These are phyloP conservation scores for Halichondria panicea DNA, from an alignment of 37 sponge, comb jelly and placozoan species.

Conservation along the genomic window DNA sequence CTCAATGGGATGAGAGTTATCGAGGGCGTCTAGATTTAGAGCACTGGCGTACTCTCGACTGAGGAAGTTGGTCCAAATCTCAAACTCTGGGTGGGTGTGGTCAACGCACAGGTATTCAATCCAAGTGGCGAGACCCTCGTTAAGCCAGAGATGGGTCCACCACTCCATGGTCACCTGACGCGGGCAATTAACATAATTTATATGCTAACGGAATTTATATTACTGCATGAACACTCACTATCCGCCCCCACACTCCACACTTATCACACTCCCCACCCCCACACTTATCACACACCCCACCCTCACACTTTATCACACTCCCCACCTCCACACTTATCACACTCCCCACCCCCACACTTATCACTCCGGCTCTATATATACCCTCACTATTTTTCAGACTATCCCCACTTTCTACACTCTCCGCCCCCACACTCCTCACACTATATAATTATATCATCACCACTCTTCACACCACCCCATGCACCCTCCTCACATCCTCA, in stretches of 20 bases:
- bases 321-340: no score
- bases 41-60: constrained; percentile 69
- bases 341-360: no score
- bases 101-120: constrained; percentile 96
- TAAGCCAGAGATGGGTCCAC: constrained; percentile 97
- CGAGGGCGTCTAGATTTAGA: constrained; percentile 79
- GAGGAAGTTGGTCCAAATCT: constrained; percentile 94
- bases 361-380: no score
- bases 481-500: constrained; percentile 39
- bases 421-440: not conserved
- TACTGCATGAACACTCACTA: no score
- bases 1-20: constrained; percentile 86
- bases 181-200: constrained; percentile 9
- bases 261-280: no score
- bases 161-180: constrained; percentile 88
- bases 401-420: not conserved
- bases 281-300: no score
- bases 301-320: no score
- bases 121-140: constrained; percentile 96
- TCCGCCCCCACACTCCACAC: no score
- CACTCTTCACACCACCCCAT: constrained; percentile 1
- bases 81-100: constrained; percentile 84
- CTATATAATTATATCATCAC: constrained; percentile 1
- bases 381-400: no score
- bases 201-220: no score